phyloP scores from a whole-genome alignment of 2,888 invertebrate species.

The Mamestra brassicae region DNA sequence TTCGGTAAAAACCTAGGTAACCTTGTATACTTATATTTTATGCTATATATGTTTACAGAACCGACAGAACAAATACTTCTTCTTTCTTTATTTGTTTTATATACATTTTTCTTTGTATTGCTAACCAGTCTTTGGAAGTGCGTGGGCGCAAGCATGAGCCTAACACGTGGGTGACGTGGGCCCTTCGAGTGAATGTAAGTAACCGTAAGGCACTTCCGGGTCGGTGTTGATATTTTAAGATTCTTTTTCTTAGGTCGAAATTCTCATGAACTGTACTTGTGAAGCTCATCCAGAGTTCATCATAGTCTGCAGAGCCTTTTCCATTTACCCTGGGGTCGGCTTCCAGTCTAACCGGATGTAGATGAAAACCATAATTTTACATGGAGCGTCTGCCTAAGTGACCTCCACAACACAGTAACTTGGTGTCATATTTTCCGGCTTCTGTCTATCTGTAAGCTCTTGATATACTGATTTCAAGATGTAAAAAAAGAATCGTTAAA shows the following conservation, averaged over 20 bases:
- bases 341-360: too few species aligned
- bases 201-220: conserved; percentile 37
- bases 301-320: not conserved
- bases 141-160: conserved; percentile 26
- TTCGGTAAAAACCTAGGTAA: not conserved
- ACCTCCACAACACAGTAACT: too few species aligned
- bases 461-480: not conserved
- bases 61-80: not conserved
- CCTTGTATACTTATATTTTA: not conserved
- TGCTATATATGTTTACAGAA: too few species aligned
- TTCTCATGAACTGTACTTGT: not conserved
- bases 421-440: too few species aligned
- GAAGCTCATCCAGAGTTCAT: too few species aligned
- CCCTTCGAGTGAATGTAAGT: conserved; percentile 30
- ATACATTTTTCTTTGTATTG: conserved; percentile 3
- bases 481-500: too few species aligned
- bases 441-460: too few species aligned
- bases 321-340: not conserved
- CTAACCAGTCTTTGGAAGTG: conserved; percentile 36
- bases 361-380: too few species aligned
- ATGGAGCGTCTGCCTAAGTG: too few species aligned
- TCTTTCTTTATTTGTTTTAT: not conserved
- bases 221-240: not conserved
- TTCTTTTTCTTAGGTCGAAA: conserved; percentile 1
- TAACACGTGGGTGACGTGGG: conserved; percentile 33